phyloP scores from a whole-genome alignment of 2,888 invertebrate genomes.

The Aspidapion aeneum region DNA sequence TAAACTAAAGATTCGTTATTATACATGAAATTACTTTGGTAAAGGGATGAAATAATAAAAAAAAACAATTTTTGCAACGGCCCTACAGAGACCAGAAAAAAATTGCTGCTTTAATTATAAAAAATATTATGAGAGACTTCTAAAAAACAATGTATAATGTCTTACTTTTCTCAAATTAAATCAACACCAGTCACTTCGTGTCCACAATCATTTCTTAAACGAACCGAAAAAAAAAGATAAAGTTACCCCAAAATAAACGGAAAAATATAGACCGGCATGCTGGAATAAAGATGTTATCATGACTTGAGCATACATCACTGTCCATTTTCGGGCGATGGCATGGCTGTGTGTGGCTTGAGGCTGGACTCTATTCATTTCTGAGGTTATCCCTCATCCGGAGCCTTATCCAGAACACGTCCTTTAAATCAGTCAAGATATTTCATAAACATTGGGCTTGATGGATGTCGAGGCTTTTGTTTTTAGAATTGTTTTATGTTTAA shows the following conservation, averaged over 20 bases:
- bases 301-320: background rate
- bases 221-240: background rate
- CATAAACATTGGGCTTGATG: background rate
- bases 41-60: too few relatives aligned
- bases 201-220: too few relatives aligned
- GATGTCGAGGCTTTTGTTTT: background rate
- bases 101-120: too few relatives aligned
- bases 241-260: background rate
- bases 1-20: too few relatives aligned
- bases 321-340: background rate
- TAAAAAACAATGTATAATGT: too few relatives aligned
- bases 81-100: too few relatives aligned
- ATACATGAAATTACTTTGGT: too few relatives aligned
- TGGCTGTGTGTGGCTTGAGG: background rate
- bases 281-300: background rate
- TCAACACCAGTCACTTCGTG: too few relatives aligned
- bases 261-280: background rate
- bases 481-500: too few relatives aligned
- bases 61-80: too few relatives aligned
- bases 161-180: too few relatives aligned
- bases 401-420: background rate
- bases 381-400: background rate
- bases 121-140: too few relatives aligned
- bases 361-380: background rate
- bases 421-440: background rate